Evolutionary conservation across 2,888 invertebrate genomes (phyloP).

Genomic region (Lasioglossum pauxillum): DNA sequence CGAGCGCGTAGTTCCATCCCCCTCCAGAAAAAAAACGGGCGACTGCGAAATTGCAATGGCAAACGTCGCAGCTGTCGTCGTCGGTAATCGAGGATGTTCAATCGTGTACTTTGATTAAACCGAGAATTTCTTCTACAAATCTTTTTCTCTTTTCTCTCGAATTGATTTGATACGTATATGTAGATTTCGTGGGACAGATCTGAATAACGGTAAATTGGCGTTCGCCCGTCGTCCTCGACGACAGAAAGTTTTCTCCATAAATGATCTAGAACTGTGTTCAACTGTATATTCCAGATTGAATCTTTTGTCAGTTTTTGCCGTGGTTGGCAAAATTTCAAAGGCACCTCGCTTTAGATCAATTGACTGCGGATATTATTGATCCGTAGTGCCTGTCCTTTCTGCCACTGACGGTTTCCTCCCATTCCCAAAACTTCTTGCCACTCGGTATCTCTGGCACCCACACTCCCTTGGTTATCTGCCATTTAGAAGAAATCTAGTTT

Average conservation of each 20-base stretch:
- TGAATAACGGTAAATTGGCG: neutral
- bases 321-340: slow-evolving; percentile 70
- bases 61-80: neutral
- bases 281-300: neutral
- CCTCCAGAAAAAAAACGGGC: neutral
- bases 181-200: neutral
- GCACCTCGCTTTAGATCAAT: slow-evolving; percentile 68
- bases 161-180: neutral
- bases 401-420: slow-evolving; percentile 61
- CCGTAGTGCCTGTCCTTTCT: slow-evolving; percentile 47
- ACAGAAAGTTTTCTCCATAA: neutral
- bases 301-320: slow-evolving; percentile 2
- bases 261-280: neutral
- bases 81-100: neutral
- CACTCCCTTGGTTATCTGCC: slow-evolving; percentile 15
- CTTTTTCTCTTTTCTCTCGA: neutral
- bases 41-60: neutral
- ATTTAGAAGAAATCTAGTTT: slow-evolving; percentile 40
- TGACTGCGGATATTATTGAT: slow-evolving; percentile 71
- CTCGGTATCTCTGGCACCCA: neutral
- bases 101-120: neutral
- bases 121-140: neutral
- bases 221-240: neutral
- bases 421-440: slow-evolving; percentile 26
- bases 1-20: neutral